Conservation (phyloP, 2,113 vertebrate species). For the Chlamydotis undulata region DNA sequence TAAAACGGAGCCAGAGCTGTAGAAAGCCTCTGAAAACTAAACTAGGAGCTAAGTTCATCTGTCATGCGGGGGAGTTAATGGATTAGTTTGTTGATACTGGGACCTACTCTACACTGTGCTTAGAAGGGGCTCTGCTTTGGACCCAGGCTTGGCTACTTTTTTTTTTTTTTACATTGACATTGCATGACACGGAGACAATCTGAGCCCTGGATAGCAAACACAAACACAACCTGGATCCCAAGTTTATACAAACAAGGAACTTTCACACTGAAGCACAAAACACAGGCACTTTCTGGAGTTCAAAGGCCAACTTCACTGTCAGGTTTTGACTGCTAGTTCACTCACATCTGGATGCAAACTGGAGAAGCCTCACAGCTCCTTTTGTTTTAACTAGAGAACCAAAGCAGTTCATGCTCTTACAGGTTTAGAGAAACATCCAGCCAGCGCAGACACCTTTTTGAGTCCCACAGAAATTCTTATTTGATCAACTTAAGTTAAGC, state of each 20-base stretch:
- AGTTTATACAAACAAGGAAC: background rate
- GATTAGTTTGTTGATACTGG: background rate
- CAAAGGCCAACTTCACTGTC: background rate
- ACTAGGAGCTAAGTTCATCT: background rate
- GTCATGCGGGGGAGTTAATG: background rate
- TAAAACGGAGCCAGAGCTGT: background rate
- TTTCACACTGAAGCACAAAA: background rate
- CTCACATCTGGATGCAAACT: background rate
- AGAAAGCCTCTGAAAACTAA: background rate
- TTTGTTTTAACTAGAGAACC: background rate
- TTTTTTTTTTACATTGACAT: background rate
- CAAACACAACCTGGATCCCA: background rate
- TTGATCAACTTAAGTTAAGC: background rate
- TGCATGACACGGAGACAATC: background rate
- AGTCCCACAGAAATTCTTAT: background rate
- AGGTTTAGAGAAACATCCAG: background rate
- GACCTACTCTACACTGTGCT: background rate
- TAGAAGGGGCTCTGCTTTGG: background rate
- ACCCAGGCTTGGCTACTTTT: background rate
- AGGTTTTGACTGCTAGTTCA: background rate
- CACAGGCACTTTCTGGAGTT: background rate
- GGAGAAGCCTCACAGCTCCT: background rate
- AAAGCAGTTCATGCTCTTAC: background rate
- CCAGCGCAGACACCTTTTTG: background rate
- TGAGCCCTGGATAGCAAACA: background rate